These are phyloP conservation scores for Podargus strigoides DNA, from an alignment of 2,797 vertebrate genomes.

Conservation along the genomic window DNA sequence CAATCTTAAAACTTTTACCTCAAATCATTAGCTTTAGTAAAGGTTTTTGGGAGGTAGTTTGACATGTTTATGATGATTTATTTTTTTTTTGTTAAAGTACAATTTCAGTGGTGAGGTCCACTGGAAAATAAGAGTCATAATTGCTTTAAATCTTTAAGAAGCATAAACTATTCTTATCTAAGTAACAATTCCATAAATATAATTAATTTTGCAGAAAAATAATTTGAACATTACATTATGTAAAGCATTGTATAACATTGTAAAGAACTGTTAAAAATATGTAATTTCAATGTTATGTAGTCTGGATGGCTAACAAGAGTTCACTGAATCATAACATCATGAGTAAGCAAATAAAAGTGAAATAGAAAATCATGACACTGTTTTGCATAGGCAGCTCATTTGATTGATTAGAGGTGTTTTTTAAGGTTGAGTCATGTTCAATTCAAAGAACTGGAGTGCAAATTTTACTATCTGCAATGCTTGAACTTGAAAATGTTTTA, in stretches of 20 bases:
- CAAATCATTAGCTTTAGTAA: background rate
- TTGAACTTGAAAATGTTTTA: background rate
- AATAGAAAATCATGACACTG: background rate
- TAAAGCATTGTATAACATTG: background rate
- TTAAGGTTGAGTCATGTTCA: background rate
- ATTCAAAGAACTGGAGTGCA: background rate
- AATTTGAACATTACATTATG: background rate
- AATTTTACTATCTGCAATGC: background rate
- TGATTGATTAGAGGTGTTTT: background rate
- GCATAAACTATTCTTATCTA: background rate
- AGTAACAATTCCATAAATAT: background rate
- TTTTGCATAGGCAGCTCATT: background rate
- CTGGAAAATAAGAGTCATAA: background rate
- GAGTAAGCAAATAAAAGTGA: background rate
- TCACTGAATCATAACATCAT: background rate
- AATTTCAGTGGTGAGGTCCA: background rate
- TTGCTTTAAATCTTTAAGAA: background rate
- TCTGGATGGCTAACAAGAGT: background rate
- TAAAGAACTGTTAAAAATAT: background rate
- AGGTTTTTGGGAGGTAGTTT: background rate
- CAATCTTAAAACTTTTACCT: background rate
- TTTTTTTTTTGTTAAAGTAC: background rate
- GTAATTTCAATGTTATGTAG: background rate
- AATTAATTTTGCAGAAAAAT: background rate
- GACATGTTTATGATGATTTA: background rate